Base-by-base conservation (phyloP, 2,797 vertebrate genomes). In the Triplophysa bombifrons region DNA sequence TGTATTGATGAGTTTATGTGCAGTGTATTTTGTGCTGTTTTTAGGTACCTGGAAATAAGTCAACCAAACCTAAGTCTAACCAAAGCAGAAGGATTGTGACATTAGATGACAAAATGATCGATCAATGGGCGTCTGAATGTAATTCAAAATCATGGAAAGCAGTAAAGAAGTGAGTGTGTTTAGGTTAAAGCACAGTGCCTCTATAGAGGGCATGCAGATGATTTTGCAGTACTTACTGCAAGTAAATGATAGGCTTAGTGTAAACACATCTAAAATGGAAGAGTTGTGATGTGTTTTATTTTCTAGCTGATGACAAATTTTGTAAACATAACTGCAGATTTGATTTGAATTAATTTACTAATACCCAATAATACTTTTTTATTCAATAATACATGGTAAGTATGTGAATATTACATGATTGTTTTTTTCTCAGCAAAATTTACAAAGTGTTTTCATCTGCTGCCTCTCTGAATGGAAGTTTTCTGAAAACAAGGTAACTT, bases 381-480 rank as follows among this genome's bases (percentile, higher is more conserved):
- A 12, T 16, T 13, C 2, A 13, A 50, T 44, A 3, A 12, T 11
- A 44, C 1, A 38, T 38, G 34, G 27, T 38, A 7, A 8, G 34
- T 38, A 30, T 38, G 34, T 38, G 34, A 38, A 38, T 38, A 38
- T 46, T 13, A 46, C 12, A 46, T 46, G 44, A 46, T 46, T 46
- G 44, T 46, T 46, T 46, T 48, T 50, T 38, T 30, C 22, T 25
- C 82, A 93, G 92, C 63, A 85, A 92, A 80, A 90, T 93, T 70
- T 66, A 16, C 19, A 67, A 3, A 60, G 88, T 87, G 38, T 95
- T 96, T 85, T 95, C 94, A 65, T 95, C 92, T 34, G 88, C 90
- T 50, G 92, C 93, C 25, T 91, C 90, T 86, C 61, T 96, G 80
- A 96, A 91, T 12, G 90, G 88, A 84, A 95, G 93, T 83, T 96